Evolutionary conservation across 2,888 invertebrate species (phyloP).

Genomic region (Calameuta idolon): DNA sequence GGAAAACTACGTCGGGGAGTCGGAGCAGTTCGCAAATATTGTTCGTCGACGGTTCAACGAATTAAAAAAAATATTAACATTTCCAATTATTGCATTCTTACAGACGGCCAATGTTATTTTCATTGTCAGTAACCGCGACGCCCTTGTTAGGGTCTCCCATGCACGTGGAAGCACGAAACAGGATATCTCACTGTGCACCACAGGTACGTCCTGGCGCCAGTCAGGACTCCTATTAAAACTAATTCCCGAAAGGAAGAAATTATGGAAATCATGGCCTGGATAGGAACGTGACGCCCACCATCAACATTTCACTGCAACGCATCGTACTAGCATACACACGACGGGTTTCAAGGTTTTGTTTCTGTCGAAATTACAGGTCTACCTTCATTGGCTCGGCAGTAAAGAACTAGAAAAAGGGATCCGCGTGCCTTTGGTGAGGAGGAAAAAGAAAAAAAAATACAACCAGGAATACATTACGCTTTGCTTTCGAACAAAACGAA

Average conservation of each 20-base stretch:
- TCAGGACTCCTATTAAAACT: slow-evolving; percentile 61
- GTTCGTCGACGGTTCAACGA: slow-evolving; percentile 26
- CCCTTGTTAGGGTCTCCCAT: background rate
- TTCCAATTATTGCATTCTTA: background rate
- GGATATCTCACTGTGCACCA: background rate
- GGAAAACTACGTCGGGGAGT: slow-evolving; percentile 26
- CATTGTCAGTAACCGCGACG: background rate
- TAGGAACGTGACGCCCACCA: slow-evolving; percentile 34
- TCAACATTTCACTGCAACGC: slow-evolving; percentile 26
- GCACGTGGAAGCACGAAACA: background rate
- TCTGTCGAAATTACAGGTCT: slow-evolving; percentile 63
- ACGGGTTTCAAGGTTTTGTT: slow-evolving; percentile 29
- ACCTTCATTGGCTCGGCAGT: slow-evolving; percentile 19
- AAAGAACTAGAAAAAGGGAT: slow-evolving; percentile 9
- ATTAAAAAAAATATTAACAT: background rate
- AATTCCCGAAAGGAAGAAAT: slow-evolving; percentile 62
- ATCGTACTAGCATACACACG: background rate
- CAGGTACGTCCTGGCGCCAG: slow-evolving; percentile 53
- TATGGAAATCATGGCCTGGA: slow-evolving; percentile 53
- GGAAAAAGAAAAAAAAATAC: slow-evolving; percentile 12
- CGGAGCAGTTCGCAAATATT: slow-evolving; percentile 40
- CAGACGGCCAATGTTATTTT: background rate
- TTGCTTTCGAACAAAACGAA: slow-evolving; percentile 12
- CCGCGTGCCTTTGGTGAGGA: slow-evolving; percentile 34
- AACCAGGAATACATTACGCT: background rate